Evolutionary conservation across 2,113 vertebrate genomes (phyloP), one percentile per base, ranked within the genome.

Genomic region (Grantiella picta): DNA sequence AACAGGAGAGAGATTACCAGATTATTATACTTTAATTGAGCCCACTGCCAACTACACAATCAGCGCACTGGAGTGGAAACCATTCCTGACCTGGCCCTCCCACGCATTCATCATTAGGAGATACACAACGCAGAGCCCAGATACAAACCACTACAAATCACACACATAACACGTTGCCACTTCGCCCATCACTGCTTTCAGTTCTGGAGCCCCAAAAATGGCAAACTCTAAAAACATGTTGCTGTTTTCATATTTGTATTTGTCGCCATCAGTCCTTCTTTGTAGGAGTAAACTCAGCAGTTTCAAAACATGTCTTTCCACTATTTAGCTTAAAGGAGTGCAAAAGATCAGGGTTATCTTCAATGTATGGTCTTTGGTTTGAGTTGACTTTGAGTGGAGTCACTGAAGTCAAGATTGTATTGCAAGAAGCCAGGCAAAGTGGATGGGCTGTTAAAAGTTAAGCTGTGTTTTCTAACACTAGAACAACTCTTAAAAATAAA

Each of bases 11-110:
- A 96, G 94, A 97, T 96, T 93, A 95, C 76, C 84, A 94, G 92
- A 94, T 97, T 91, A 96, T 96, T 97, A 94, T 94, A 95, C 93
- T 95, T 96, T 97, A 95, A 95, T 95, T 95, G 93, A 96, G 94
- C 88, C 89, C 94, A 64, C 82, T 95, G 92, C 92, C 91, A 93
- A 93, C 81, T 49, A 93, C 70, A 95, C 86, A 94, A 91, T 96
- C 93, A 97, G 75, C 0, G 69, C 95, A 94, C 65, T 95, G 95
- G 72, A 95, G 89, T 91, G 96, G 95, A 97, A 97, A 97, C 93
- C 88, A 80, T 92, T 93, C 90, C 86, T 78, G 79, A 94, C 94
- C 75, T 85, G 83, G 95, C 90, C 92, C 92, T 95, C 94, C 90
- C 90, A 92, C 35, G 1, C 76, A 93, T 96, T 87, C 92, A 86